Base-by-base conservation (phyloP, 37 sponge, comb jelly and placozoan species). In the Axinella damicornis region DNA sequence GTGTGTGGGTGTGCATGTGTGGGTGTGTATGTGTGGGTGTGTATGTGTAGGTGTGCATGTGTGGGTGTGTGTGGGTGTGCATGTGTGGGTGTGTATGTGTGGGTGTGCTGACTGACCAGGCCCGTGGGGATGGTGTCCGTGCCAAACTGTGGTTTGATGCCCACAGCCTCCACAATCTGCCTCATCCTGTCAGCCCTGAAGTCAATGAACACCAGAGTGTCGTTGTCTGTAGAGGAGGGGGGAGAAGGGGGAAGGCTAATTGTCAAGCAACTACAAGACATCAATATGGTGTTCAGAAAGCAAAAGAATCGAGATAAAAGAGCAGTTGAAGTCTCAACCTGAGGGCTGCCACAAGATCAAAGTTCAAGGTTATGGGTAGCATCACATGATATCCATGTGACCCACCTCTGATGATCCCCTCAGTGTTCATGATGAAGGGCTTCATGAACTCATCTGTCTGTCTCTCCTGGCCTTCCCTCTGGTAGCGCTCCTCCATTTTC, bases 391-490 rank as follows among this genome's bases (percentile, higher is more conserved):
- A n/a, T n/a, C n/a, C n/a, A n/a, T n/a, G n/a, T n/a, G n/a, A 25
- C 33, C 24, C 41, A 95, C 95, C 92, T 81, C 72, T 72, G 18
- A 98, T 87, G 6, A 82, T 66, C 22, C 98, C 98, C 2, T 92
- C 87, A 40, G 69, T 71, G 66, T 98, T 80, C 24, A 93, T 62
- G 27, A 98, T 93, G 36, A 98, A 84, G 15, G 98, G 98, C 65
- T 86, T 95, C 87, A 98, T 89, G 78, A 98, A 98, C 75, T 98
- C 98, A 82, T 98, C 98, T 17, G 94, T 98, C 74, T 92, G 90
- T 53, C 71, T 73, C 24, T 72, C 74, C 12, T 36, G 38, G 17
- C 92, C 97, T 14, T 82, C 90, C 41, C 40, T 63, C 2, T 74
- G 40, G 56, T 97, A 97, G 36, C 90, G 90, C 36, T 86, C 78